Evolutionary conservation across 2,888 invertebrate species (phyloP), one percentile per base, ranked within the genome.

Genomic region (Pogonocherus hispidulus): DNA sequence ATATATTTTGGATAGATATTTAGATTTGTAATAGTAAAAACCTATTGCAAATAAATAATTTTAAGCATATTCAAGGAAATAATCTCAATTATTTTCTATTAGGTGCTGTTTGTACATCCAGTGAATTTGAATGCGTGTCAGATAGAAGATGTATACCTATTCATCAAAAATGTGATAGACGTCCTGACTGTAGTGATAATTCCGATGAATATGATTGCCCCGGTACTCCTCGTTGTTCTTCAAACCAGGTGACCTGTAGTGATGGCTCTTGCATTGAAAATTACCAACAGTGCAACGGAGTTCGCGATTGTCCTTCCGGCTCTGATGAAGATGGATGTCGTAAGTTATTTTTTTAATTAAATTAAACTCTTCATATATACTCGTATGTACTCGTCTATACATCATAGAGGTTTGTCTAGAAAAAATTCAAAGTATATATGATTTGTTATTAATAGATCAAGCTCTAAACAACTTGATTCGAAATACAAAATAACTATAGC

Each of bases 311-410:
- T 79, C 79, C 81, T 22, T 91, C 91, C 73, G 85, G 86, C 54
- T 89, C 90, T 22, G 92, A 93, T 81, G 92, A 93, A 83, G 54
- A 74, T 63, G 88, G 89, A 73, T 93, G 93, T 86, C 88, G 91
- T 90, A 72, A 74, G 74, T 74, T 16, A 41, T 54, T 46, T 23
- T 56, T 23, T 66, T 16, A n/a, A 41, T 41, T 41, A 41, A 41
- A 41, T 11, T 37, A 37, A 5, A 27, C 3, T 27, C 3, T 27
- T n/a, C n/a, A n/a, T n/a, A n/a, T n/a, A n/a, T n/a, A n/a, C n/a
- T n/a, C n/a, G n/a, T n/a, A n/a, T n/a, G n/a, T n/a, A n/a, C n/a
- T n/a, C n/a, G n/a, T n/a, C n/a, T n/a, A n/a, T n/a, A n/a, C n/a
- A n/a, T n/a, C n/a, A n/a, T n/a, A n/a, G n/a, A n/a, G n/a, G n/a